Base-by-base conservation (phyloP, 2,888 invertebrate species). In the Phyllotreta striolata region DNA sequence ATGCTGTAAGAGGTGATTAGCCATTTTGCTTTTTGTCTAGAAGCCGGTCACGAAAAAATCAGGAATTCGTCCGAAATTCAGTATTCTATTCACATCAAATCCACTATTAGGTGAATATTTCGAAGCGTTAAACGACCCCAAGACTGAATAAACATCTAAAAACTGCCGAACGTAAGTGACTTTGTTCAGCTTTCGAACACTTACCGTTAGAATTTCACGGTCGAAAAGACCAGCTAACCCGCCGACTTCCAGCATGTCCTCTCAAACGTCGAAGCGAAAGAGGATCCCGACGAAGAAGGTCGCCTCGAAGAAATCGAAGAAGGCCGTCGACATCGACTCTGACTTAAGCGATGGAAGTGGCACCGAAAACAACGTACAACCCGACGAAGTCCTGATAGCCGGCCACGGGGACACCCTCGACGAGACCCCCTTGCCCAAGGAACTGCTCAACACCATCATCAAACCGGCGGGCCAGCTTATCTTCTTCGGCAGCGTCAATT, bases 401-500 rank as follows among this genome's bases (percentile, higher is more conserved):
- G 82, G 82, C 9, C 82, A 82, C 71, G 83, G 84, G 5, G 85
- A 86, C 69, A 82, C 82, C 40, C 72, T 84, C 1, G 89, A 89
- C 66, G 85, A 87, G 9, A 83, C 84, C 6, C 88, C 88, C 76
- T 78, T 91, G 66, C 90, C 90, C 6, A 88, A 89, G 83, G 89
- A 89, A 76, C 80, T 90, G 51, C 79, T 90, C 58, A 84, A 86
- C 66, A 84, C 88, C 0, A 84, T 89, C 73, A 87, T 88, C 74
- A 89, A 89, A 77, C 85, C 87, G 0, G 86, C 90, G 0, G 95
- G 94, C 6, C 86, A 88, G 59, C 82, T 96, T 64, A 77, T 96
- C 74, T 87, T 96, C 67, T 89, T 93, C 71, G 96, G 96, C 1
- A 88, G 92, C 73, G 91, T 93, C 0, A 94, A 95, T 73, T 96